Evolutionary conservation across 1,140 invertebrate species (phyloP).

Genomic region (Cepaea nemoralis): DNA sequence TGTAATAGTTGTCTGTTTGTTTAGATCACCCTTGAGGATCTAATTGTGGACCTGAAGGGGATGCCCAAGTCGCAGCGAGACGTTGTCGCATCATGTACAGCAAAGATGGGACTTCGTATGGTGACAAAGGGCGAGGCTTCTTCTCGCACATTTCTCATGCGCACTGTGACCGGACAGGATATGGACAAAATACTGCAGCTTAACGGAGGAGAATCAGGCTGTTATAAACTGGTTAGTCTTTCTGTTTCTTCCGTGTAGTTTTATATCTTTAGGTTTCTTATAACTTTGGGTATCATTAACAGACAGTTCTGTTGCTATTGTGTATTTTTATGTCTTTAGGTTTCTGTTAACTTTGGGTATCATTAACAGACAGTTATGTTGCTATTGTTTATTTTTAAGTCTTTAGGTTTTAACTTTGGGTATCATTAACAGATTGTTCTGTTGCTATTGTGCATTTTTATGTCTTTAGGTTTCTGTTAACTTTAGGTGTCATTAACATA

Average conservation of each 20-base stretch:
- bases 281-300: no score
- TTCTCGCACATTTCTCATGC: not conserved
- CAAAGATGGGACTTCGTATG: conserved; percentile 29
- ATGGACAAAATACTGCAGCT: conserved; percentile 31
- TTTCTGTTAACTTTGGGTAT: no score
- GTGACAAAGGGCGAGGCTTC: conserved; percentile 9
- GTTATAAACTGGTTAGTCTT: conserved; percentile 19
- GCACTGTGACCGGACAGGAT: conserved; percentile 10
- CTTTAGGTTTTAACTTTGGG: no score
- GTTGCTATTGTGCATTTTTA: no score
- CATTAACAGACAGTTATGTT: no score
- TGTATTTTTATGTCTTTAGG: no score
- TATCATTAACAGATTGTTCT: no score
- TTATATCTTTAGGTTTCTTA: no score
- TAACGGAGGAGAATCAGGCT: conserved; percentile 15
- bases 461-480: no score
- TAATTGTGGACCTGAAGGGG: not conserved
- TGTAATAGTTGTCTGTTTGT: not conserved
- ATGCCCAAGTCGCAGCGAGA: conserved; percentile 26
- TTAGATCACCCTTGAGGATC: conserved; percentile 17
- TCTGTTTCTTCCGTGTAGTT: not conserved
- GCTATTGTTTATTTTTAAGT: no score
- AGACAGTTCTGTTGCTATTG: no score
- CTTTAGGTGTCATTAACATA: no score
- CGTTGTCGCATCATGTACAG: not conserved